phyloP scores from a whole-genome alignment of 1,140 invertebrate genomes.

The Archivesica marissinica region DNA sequence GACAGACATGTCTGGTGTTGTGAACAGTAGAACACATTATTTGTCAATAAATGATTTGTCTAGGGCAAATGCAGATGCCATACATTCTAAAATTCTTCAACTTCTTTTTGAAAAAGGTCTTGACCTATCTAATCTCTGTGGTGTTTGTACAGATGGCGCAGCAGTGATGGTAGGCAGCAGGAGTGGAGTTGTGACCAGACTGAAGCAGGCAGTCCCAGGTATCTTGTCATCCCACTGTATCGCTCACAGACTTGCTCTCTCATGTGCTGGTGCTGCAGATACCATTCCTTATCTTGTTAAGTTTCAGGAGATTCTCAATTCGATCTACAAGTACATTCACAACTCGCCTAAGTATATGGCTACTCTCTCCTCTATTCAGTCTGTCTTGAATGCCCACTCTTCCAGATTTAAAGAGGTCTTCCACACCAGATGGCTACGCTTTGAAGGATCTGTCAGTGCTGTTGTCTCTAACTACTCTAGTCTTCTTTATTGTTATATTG shows the following conservation, averaged over 20 bases:
- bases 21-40: background rate
- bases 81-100: background rate
- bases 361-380: slow-evolving; percentile 27
- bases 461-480: slow-evolving; percentile 4
- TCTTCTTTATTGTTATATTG: slow-evolving; percentile 23
- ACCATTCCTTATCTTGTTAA: slow-evolving; percentile 57
- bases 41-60: background rate
- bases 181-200: slow-evolving; percentile 62
- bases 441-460: slow-evolving; percentile 35
- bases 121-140: background rate
- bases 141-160: slow-evolving; percentile 46
- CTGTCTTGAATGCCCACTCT: background rate
- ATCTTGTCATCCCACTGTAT: slow-evolving; percentile 13
- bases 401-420: slow-evolving; percentile 28
- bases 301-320: slow-evolving; percentile 62
- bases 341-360: slow-evolving; percentile 46
- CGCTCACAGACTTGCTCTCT: slow-evolving; percentile 18
- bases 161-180: slow-evolving; percentile 63
- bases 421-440: slow-evolving; percentile 45
- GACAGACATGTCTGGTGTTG: background rate
- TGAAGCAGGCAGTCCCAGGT: background rate
- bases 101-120: slow-evolving; percentile 11
- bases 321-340: slow-evolving; percentile 41
- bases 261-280: slow-evolving; percentile 10
- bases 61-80: slow-evolving; percentile 5